phyloP scores from a whole-genome alignment of 1,140 invertebrate genomes.

The Chlorops oryzae region DNA sequence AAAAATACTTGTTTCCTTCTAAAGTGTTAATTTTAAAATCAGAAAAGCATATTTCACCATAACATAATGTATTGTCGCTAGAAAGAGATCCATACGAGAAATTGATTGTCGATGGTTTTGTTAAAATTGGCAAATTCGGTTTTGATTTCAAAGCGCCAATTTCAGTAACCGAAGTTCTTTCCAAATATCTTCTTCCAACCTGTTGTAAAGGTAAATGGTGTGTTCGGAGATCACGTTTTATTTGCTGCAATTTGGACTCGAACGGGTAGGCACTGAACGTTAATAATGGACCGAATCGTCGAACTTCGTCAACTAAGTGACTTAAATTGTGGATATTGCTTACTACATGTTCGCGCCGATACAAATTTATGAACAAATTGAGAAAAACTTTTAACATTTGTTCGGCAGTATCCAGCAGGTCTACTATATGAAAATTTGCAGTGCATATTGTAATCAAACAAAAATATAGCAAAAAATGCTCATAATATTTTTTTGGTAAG shows the following conservation, averaged over 20 bases:
- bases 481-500: slow-evolving; percentile 18
- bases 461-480: slow-evolving; percentile 20
- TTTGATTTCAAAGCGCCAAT: background rate
- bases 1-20: background rate
- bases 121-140: background rate
- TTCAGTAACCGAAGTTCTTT: background rate
- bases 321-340: slow-evolving; percentile 21
- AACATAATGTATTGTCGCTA: too few relatives aligned
- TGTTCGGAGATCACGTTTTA: slow-evolving; percentile 20
- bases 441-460: slow-evolving; percentile 24
- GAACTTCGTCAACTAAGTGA: slow-evolving; percentile 22
- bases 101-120: background rate
- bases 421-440: slow-evolving; percentile 4
- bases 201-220: slow-evolving; percentile 16
- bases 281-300: slow-evolving; percentile 18
- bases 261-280: slow-evolving; percentile 21
- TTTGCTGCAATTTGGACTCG: slow-evolving; percentile 17
- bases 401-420: slow-evolving; percentile 5
- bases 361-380: slow-evolving; percentile 11
- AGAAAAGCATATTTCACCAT: too few relatives aligned
- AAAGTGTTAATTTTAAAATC: background rate
- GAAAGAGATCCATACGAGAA: too few relatives aligned
- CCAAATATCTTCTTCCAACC: slow-evolving; percentile 15
- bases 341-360: slow-evolving; percentile 9
- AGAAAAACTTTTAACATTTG: slow-evolving; percentile 12